phyloP scores from a whole-genome alignment of 2,113 vertebrate species.

The Mobula hypostoma region DNA sequence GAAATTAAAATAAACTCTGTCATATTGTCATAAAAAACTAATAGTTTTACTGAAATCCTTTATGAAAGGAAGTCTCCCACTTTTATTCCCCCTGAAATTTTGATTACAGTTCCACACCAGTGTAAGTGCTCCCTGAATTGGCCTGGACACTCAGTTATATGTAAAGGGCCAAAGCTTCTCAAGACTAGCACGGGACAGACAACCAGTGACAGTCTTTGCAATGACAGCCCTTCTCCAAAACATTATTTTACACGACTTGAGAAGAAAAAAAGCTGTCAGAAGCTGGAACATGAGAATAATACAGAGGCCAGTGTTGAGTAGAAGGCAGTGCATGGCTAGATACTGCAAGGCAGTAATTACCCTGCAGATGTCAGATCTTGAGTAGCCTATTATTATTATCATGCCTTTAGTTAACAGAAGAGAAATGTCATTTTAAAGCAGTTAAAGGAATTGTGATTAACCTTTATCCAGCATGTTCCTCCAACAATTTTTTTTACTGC shows the following conservation, averaged over 20 bases:
- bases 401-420: conserved; percentile 33
- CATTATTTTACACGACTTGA: not conserved
- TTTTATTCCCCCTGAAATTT: not conserved
- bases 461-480: conserved; percentile 12
- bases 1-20: not conserved
- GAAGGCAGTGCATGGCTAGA: conserved; percentile 16
- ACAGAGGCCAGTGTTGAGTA: conserved; percentile 15
- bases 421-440: conserved; percentile 34
- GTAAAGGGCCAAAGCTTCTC: not conserved
- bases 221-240: not conserved
- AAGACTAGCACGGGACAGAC: not conserved
- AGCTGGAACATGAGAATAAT: not conserved
- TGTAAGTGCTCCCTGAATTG: not conserved
- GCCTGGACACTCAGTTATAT: not conserved
- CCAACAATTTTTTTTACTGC: not conserved
- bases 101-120: not conserved
- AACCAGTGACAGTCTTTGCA: not conserved
- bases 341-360: conserved; percentile 26
- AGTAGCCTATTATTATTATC: conserved; percentile 31
- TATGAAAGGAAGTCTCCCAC: not conserved
- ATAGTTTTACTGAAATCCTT: not conserved
- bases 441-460: conserved; percentile 35
- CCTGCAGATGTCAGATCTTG: conserved; percentile 36
- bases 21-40: not conserved
- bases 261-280: conserved; percentile 10